Conservation (phyloP, 1,140 invertebrate species). For the Monomorium pharaonis region DNA sequence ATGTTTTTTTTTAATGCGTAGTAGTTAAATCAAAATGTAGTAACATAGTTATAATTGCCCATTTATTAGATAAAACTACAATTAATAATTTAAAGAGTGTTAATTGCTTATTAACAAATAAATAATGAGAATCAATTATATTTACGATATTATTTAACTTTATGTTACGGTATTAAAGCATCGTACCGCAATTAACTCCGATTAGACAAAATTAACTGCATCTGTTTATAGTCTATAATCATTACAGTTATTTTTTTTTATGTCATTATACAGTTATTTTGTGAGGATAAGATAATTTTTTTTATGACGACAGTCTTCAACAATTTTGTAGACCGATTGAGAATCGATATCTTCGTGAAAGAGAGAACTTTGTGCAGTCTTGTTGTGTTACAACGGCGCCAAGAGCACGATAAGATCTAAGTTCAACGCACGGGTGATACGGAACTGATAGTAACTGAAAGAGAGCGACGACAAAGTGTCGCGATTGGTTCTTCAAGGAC, state of each 20-base stretch:
- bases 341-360: neutral
- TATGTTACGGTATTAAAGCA: too few relatives aligned
- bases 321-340: neutral
- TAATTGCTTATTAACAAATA: neutral
- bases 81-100: neutral
- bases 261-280: neutral
- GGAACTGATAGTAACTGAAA: constrained; percentile 39
- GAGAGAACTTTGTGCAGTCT: neutral
- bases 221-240: neutral
- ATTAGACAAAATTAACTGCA: neutral
- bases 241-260: neutral
- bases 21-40: neutral
- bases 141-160: neutral
- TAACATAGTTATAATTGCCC: neutral
- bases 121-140: neutral
- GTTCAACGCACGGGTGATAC: constrained; percentile 56
- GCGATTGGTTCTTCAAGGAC: neutral
- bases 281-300: neutral
- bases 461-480: neutral
- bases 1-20: too few relatives aligned
- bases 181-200: neutral
- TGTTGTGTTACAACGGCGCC: neutral
- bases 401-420: constrained; percentile 33
- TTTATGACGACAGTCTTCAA: neutral
- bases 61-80: neutral